Percentiles rank a stretch among this genome's conserved stretches.
These are phyloP conservation scores for Erinaceus europaeus DNA, from an alignment of 2,113 vertebrate species.

Conservation along the genomic window DNA sequence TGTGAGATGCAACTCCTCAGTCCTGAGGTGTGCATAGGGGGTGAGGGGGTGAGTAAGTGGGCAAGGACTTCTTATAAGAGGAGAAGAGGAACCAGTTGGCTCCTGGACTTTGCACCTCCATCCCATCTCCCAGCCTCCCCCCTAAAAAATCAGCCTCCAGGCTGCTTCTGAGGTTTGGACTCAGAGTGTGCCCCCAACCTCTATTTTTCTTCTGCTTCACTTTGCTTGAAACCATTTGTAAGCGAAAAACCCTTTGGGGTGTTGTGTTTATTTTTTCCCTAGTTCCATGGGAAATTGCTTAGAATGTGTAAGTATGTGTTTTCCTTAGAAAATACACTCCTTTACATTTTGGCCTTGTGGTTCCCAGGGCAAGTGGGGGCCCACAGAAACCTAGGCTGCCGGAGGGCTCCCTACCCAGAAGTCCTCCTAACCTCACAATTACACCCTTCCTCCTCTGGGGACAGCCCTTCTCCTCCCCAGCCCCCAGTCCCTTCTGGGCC, in stretches of 20 bases:
- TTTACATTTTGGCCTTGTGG: slow-evolving; percentile 78
- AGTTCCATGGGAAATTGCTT: slow-evolving; percentile 75
- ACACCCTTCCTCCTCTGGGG: not conserved
- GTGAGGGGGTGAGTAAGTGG: not conserved
- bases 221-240: slow-evolving; percentile 63
- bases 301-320: slow-evolving; percentile 77
- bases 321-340: slow-evolving; percentile 75
- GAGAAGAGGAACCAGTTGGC: not conserved
- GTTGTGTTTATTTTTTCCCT: slow-evolving; percentile 67
- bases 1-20: not conserved
- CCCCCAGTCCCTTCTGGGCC: not conserved
- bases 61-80: not conserved
- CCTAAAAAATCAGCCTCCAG: slow-evolving; percentile 65
- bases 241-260: slow-evolving; percentile 60
- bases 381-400: slow-evolving; percentile 71
- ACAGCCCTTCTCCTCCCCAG: too few species aligned
- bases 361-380: slow-evolving; percentile 59
- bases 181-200: slow-evolving; percentile 44
- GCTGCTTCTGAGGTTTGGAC: slow-evolving; percentile 70
- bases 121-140: not conserved
- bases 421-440: not conserved
- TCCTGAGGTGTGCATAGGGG: not conserved
- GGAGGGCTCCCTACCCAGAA: slow-evolving; percentile 46
- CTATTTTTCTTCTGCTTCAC: slow-evolving; percentile 54
- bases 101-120: not conserved